Conservation (phyloP, 2,888 invertebrate genomes). For the Euclidia mi region DNA sequence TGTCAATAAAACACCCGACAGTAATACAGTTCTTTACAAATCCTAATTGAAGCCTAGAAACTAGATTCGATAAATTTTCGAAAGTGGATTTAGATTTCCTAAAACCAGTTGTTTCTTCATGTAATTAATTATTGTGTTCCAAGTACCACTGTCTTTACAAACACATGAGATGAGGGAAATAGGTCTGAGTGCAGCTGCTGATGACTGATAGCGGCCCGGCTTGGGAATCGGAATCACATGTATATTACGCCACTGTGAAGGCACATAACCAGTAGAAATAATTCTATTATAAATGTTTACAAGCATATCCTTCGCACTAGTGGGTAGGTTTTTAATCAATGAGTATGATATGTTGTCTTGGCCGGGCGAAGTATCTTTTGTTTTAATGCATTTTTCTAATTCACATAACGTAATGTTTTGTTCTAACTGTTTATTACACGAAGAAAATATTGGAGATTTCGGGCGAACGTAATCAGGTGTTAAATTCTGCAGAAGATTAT, state of each 20-base stretch:
- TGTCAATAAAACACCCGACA: not conserved
- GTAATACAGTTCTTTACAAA: not conserved
- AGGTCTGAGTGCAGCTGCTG: not conserved
- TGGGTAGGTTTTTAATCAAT: slow-evolving; percentile 27
- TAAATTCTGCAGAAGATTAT: too few species aligned
- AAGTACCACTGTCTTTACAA: not conserved
- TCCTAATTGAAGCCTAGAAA: not conserved
- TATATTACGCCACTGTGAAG: slow-evolving; percentile 21
- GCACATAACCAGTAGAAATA: slow-evolving; percentile 8
- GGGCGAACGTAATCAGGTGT: too few species aligned
- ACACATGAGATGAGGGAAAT: slow-evolving; percentile 21
- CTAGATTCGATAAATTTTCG: not conserved
- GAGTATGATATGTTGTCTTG: slow-evolving; percentile 22
- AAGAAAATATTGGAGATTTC: too few species aligned
- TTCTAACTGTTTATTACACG: too few species aligned
- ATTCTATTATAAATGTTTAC: slow-evolving; percentile 17
- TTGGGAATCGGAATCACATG: slow-evolving; percentile 23
- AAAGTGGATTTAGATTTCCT: slow-evolving; percentile 1
- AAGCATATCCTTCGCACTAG: slow-evolving; percentile 18
- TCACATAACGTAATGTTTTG: slow-evolving; percentile 24
- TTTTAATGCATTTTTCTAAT: slow-evolving; percentile 19
- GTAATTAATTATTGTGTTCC: not conserved
- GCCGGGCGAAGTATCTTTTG: slow-evolving; percentile 27
- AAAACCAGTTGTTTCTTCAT: not conserved
- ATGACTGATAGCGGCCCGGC: not conserved